Evolutionary conservation across 2,797 vertebrate genomes (phyloP).

Genomic region (Rhyacichthys aspro): DNA sequence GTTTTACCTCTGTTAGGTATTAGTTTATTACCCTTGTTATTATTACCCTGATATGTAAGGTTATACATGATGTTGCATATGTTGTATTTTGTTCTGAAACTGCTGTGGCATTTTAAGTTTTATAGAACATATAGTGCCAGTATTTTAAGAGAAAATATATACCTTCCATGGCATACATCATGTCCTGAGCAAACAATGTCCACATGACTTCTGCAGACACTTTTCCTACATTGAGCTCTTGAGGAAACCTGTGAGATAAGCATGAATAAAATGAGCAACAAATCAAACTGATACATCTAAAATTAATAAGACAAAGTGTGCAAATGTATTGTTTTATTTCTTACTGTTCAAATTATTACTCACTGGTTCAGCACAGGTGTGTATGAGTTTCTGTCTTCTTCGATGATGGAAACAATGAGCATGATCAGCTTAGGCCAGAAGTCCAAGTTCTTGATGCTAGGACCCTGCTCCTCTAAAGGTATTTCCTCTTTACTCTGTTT

Average conservation of each 20-base stretch:
- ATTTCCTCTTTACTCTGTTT: conserved; percentile 88
- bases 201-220: conserved; percentile 98
- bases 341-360: conserved; percentile 62
- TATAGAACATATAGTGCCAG: no score
- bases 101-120: no score
- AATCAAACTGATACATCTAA: neutral
- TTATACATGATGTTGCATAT: no score
- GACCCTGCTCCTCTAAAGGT: conserved; percentile 92
- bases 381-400: conserved; percentile 97
- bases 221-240: conserved; percentile 95
- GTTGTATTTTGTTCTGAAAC: no score
- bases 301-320: no score
- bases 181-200: conserved; percentile 96
- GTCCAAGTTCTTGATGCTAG: conserved; percentile 94
- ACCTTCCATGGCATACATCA: conserved; percentile 99
- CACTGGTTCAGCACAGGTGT: conserved; percentile 96
- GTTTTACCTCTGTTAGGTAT: no score
- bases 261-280: conserved; percentile 12
- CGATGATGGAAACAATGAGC: conserved; percentile 96
- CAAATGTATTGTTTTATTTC: no score
- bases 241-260: conserved; percentile 88
- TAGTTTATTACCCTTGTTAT: no score
- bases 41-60: no score
- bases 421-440: conserved; percentile 99
- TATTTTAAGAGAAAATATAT: conserved; percentile 45